Base-by-base conservation (phyloP, 1,140 invertebrate genomes). In the Magallana angulata region DNA sequence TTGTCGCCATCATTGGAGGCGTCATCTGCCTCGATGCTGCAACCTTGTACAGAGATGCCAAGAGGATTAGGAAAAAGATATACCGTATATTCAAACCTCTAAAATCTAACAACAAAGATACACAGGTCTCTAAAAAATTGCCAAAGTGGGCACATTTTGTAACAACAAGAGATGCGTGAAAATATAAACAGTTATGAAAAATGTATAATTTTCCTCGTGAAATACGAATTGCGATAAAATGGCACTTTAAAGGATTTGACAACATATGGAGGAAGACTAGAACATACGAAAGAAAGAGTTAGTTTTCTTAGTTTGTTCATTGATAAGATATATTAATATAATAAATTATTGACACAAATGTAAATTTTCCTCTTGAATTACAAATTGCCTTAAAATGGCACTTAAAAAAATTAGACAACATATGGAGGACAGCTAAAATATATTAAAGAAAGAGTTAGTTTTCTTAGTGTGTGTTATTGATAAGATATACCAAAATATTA, bases 41-140 rank as follows among this genome's bases (percentile, higher is more conserved):
- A 8, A 71, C 86, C 11, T 71, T 87, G 12, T 87, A 87, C 62
- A 83, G 82, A 58, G 86, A 87, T 59, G 64, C 30, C 7, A 87
- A 48, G 24, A 83, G 81, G 16, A 36, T 87, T 2, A 84, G 57
- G 16, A 68, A 71, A 24, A 71, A 71, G 68, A 71, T 71, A 71
- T 71, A 71, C 36, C 18, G 68, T 11, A 71, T 71, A 71, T 71
- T 71, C 12, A 71, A 30, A 71, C 68, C 68, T 8, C 68, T 71
- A 12, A 30, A 71, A 71, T 11, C 18, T 12, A 9, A 71, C 1
- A 24, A 30, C 68, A 71, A 30, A 30, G 18, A 71, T 7, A 36
- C n/a, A 12, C 36, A 18, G 3, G 68, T 71, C 18, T 48, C 68
- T 6, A 71, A 71, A 71, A 71, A 71, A 1, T 5, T 71, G 7